These are phyloP conservation scores for Sardinella longiceps DNA, from an alignment of 2,797 vertebrate genomes.

Conservation along the genomic window DNA sequence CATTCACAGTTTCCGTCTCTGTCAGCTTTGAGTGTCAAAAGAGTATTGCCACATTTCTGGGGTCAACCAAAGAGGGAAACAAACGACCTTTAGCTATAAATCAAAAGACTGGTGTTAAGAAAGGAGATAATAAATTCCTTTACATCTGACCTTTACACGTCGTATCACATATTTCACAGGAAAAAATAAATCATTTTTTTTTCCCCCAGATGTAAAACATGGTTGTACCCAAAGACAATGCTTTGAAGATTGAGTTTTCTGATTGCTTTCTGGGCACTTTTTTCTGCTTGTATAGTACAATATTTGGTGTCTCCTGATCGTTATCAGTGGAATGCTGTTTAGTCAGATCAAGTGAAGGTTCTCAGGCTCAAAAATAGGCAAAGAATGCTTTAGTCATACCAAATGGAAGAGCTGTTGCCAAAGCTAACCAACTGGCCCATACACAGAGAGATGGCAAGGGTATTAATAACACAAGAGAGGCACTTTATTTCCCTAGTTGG, in stretches of 20 bases:
- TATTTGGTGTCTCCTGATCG: neutral
- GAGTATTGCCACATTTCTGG: neutral
- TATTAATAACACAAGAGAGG: neutral
- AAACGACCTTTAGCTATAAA: neutral
- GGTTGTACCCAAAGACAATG: neutral
- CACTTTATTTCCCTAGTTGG: conserved; percentile 6
- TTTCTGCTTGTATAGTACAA: neutral
- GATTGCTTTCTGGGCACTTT: neutral
- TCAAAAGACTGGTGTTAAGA: neutral
- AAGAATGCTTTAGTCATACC: conserved; percentile 1
- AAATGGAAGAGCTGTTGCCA: neutral
- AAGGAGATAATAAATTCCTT: neutral
- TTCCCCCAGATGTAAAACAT: conserved; percentile 3
- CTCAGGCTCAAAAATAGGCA: neutral
- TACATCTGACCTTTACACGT: neutral
- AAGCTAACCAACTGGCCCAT: neutral
- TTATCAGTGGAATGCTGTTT: conserved; percentile 9
- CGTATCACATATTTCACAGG: neutral
- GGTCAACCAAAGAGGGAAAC: neutral
- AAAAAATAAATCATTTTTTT: neutral
- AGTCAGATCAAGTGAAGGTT: conserved; percentile 1
- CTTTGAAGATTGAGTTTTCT: neutral
- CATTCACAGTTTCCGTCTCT: neutral
- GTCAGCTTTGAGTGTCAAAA: neutral
- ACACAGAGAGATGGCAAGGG: neutral